Conservation (phyloP, 23 tunicate species). For the Trididemnum miniatum region DNA sequence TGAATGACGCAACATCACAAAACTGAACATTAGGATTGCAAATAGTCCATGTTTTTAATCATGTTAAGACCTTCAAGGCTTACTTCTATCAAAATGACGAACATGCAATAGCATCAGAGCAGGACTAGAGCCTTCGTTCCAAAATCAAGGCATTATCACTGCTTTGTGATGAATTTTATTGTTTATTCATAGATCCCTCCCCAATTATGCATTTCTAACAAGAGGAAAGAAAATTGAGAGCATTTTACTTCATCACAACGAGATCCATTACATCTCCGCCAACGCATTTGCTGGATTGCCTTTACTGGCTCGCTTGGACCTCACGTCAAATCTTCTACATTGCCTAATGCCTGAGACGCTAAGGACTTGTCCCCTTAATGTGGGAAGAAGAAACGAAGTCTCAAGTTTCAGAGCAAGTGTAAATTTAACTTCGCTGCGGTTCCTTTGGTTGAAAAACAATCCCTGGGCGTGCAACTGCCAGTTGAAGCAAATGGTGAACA, state of each 20-base stretch:
- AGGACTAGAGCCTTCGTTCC: too few relatives aligned
- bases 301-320: slow-evolving; percentile 37
- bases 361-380: slow-evolving; percentile 33
- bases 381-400: neutral
- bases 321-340: slow-evolving; percentile 44
- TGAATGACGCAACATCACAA: too few relatives aligned
- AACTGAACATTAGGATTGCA: too few relatives aligned
- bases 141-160: too few relatives aligned
- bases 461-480: slow-evolving; percentile 56
- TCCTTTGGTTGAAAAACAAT: slow-evolving; percentile 27
- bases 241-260: slow-evolving; percentile 49
- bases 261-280: slow-evolving; percentile 31
- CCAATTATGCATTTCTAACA: slow-evolving; percentile 54
- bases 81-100: too few relatives aligned
- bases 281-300: slow-evolving; percentile 80
- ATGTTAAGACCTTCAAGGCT: too few relatives aligned
- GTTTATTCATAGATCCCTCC: slow-evolving; percentile 30
- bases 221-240: slow-evolving; percentile 43
- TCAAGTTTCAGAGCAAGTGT: neutral
- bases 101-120: too few relatives aligned
- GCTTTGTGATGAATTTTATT: too few relatives aligned
- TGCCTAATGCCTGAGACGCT: slow-evolving; percentile 44
- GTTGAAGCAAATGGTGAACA: slow-evolving; percentile 12
- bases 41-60: too few relatives aligned
- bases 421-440: neutral